Evolutionary conservation across 92 coral and sea anemone genomes (phyloP).

Genomic region (Parazoanthus swiftii): DNA sequence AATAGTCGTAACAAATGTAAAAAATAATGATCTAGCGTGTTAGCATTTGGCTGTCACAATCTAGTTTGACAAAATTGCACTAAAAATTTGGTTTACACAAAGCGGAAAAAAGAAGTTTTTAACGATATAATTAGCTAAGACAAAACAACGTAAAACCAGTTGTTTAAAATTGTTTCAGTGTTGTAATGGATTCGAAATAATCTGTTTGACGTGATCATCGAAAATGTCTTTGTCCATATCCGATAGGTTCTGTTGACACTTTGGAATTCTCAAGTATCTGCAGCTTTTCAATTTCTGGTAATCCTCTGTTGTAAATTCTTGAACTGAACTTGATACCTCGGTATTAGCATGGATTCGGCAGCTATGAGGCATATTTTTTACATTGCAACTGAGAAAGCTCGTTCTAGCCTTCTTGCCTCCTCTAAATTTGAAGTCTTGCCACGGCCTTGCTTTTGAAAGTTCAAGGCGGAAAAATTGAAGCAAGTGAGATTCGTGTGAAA

Average conservation of each 20-base stretch:
- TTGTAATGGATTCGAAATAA: conserved; percentile 4
- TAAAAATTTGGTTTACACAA: neutral
- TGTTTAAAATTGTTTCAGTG: neutral
- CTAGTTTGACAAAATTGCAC: neutral
- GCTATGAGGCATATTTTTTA: too few species aligned
- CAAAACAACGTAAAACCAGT: too few species aligned
- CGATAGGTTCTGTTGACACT: conserved; percentile 47
- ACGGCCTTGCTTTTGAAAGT: too few species aligned
- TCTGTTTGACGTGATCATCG: conserved; percentile 10
- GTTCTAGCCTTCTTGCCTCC: too few species aligned
- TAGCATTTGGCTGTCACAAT: neutral
- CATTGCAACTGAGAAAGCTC: too few species aligned
- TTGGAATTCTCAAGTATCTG: conserved; percentile 63
- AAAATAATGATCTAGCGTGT: too few species aligned
- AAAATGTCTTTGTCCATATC: conserved; percentile 19
- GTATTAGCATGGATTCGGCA: neutral
- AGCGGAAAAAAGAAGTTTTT: too few species aligned
- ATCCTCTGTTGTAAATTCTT: conserved; percentile 68
- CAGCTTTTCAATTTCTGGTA: conserved; percentile 71
- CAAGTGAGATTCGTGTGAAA: neutral
- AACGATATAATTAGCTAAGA: too few species aligned
- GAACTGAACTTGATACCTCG: too few species aligned
- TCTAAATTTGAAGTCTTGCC: too few species aligned
- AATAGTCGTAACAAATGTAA: too few species aligned
- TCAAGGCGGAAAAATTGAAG: too few species aligned